These are phyloP conservation scores for Iphiclides podalirius DNA, from an alignment of 2,888 invertebrate species.

Conservation along the genomic window DNA sequence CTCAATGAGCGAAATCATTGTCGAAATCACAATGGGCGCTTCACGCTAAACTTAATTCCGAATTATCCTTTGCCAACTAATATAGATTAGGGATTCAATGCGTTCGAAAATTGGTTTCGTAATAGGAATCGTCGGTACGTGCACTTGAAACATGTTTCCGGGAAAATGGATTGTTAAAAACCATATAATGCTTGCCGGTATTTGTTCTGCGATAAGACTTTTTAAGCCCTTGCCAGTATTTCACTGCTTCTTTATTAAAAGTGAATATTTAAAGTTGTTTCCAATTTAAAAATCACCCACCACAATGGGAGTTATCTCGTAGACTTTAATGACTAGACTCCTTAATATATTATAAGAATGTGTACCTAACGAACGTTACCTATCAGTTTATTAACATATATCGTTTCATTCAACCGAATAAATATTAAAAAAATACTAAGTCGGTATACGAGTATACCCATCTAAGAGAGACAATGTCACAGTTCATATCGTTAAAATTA, in stretches of 20 bases:
- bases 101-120: slow-evolving; percentile 30
- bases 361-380: too few species aligned
- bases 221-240: neutral
- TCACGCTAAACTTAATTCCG: slow-evolving; percentile 59
- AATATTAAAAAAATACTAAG: too few species aligned
- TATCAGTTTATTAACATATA: too few species aligned
- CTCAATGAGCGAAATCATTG: slow-evolving; percentile 49
- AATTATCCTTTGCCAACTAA: slow-evolving; percentile 51
- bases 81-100: slow-evolving; percentile 50
- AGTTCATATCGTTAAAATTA: too few species aligned
- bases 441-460: too few species aligned
- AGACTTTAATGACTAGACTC: too few species aligned
- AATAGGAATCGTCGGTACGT: slow-evolving; percentile 16
- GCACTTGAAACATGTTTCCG: slow-evolving; percentile 14
- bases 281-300: too few species aligned
- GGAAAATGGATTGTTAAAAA: slow-evolving; percentile 14
- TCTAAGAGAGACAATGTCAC: too few species aligned
- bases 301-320: too few species aligned
- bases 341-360: too few species aligned
- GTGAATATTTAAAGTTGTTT: too few species aligned
- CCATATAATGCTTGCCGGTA: neutral
- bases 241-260: neutral
- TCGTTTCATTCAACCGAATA: too few species aligned
- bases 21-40: slow-evolving; percentile 49
- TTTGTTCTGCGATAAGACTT: slow-evolving; percentile 7